These are phyloP conservation scores for Buphagus erythrorhynchus DNA, from an alignment of 2,797 vertebrate genomes.

Conservation along the genomic window DNA sequence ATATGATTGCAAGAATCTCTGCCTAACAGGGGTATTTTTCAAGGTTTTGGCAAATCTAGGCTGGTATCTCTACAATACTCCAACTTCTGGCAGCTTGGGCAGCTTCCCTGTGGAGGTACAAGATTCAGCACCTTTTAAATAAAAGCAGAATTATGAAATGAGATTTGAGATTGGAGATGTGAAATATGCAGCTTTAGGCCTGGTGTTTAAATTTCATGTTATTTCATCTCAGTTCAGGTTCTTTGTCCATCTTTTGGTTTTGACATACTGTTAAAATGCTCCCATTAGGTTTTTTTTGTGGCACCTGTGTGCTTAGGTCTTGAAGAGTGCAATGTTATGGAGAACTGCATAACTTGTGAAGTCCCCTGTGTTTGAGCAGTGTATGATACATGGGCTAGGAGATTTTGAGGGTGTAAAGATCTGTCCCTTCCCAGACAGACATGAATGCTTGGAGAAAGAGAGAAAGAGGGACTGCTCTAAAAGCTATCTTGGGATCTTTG, in stretches of 20 bases:
- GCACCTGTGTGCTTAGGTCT: not conserved
- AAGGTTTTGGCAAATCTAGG: not conserved
- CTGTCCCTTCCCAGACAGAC: not conserved
- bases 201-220: not conserved
- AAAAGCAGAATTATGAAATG: not conserved
- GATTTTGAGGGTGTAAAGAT: not conserved
- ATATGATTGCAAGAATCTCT: not conserved
- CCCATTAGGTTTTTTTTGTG: not conserved
- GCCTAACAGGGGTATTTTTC: not conserved
- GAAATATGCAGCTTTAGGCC: not conserved
- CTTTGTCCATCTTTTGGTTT: not conserved
- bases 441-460: not conserved
- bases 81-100: not conserved
- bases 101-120: not conserved
- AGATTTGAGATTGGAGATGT: not conserved
- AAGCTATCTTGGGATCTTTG: not conserved
- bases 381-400: not conserved
- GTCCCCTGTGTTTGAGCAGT: not conserved
- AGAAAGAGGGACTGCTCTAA: not conserved
- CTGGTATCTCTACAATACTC: not conserved
- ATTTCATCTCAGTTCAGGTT: not conserved
- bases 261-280: not conserved
- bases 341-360: not conserved
- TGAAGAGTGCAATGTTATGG: not conserved
- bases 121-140: not conserved